phyloP scores from a whole-genome alignment of 2,888 invertebrate species.

The Pocota personata region DNA sequence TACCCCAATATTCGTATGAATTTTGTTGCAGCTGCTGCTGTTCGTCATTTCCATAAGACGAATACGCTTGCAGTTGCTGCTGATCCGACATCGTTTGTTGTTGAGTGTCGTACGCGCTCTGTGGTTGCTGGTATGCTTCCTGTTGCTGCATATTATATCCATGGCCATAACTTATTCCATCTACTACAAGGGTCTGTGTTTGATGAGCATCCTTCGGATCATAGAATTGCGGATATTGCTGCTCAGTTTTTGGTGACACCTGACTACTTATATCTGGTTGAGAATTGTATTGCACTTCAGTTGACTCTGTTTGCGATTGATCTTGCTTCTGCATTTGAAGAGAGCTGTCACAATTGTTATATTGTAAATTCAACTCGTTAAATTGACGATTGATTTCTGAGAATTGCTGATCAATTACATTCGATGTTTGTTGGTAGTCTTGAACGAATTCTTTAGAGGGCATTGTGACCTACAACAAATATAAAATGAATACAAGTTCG shows the following conservation, averaged over 20 bases:
- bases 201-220: conserved; percentile 41
- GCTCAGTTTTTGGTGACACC: conserved; percentile 21
- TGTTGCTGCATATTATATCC: conserved; percentile 51
- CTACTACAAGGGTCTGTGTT: conserved; percentile 2
- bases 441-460: conserved; percentile 22
- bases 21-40: conserved; percentile 66
- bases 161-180: conserved; percentile 31
- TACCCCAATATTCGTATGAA: conserved; percentile 56
- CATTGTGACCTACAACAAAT: neutral
- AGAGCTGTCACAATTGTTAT: conserved; percentile 73
- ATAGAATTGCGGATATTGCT: conserved; percentile 64
- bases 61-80: conserved; percentile 57
- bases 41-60: conserved; percentile 52
- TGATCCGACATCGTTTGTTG: conserved; percentile 66
- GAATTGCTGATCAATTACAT: conserved; percentile 81
- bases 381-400: conserved; percentile 81
- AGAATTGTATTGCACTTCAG: conserved; percentile 30
- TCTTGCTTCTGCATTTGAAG: conserved; percentile 59
- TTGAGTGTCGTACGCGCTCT: neutral
- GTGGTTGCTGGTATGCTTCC: conserved; percentile 32
- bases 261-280: neutral
- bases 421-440: conserved; percentile 75
- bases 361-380: conserved; percentile 81
- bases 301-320: conserved; percentile 40
- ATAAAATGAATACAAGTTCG: neutral